A percentile compares a stretch with the other conserved stretches of the same genome.
Evolutionary conservation across 2,797 vertebrate genomes (phyloP).

Genomic region (Amniataba percoides): DNA sequence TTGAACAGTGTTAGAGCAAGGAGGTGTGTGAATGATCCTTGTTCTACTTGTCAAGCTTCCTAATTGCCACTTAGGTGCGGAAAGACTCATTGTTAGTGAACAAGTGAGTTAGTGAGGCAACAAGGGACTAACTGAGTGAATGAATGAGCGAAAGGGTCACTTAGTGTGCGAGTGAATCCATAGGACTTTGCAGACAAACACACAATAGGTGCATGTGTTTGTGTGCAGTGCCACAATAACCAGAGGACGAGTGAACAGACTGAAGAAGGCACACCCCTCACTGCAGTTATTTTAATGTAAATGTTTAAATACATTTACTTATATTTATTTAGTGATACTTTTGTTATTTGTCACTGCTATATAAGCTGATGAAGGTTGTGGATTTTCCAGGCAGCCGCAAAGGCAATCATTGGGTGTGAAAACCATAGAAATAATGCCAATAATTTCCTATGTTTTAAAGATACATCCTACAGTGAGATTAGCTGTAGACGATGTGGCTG

Average conservation of each 20-base stretch:
- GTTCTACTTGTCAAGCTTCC: background rate
- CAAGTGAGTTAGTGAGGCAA: background rate
- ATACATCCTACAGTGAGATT: background rate
- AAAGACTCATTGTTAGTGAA: background rate
- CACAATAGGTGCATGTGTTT: background rate
- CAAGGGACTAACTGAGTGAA: background rate
- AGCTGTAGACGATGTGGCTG: background rate
- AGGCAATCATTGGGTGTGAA: background rate
- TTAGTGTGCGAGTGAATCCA: constrained; percentile 11
- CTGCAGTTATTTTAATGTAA: background rate
- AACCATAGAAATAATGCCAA: constrained; percentile 19
- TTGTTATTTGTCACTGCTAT: background rate
- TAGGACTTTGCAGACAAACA: constrained; percentile 15
- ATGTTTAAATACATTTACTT: background rate
- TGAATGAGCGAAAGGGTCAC: constrained; percentile 3
- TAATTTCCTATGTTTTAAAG: background rate
- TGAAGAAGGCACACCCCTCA: background rate
- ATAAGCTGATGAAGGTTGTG: background rate
- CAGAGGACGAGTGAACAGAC: background rate
- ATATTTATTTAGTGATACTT: background rate
- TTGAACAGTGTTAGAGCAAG: background rate
- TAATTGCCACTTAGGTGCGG: background rate
- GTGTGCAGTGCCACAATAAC: background rate
- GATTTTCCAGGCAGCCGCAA: background rate
- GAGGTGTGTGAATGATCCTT: background rate